Conservation (phyloP, 2,113 vertebrate species). For the Talpa occidentalis region DNA sequence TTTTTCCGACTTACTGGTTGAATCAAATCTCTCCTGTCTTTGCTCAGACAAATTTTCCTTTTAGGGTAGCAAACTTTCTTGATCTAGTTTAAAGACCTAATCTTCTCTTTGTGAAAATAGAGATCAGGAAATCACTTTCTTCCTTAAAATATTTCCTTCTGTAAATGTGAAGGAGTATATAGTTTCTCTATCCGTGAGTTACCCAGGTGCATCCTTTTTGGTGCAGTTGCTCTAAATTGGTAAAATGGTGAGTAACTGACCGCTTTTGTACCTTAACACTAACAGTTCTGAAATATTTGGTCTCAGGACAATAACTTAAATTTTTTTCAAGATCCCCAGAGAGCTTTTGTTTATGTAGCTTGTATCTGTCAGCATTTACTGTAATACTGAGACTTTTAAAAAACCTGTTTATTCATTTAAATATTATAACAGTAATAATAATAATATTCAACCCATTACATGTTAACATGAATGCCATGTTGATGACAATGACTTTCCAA, state of each 20-base stretch:
- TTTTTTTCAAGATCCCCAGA: background rate
- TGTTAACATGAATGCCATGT: slow-evolving; percentile 31
- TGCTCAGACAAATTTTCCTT: slow-evolving; percentile 6
- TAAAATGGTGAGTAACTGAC: background rate
- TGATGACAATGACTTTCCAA: background rate
- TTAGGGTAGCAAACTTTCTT: background rate
- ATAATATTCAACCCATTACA: background rate
- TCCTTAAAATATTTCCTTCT: background rate
- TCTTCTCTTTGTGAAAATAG: slow-evolving; percentile 34
- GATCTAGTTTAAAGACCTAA: background rate
- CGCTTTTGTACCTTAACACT: too few species aligned
- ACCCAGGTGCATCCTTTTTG: background rate
- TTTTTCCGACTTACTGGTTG: background rate
- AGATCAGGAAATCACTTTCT: background rate
- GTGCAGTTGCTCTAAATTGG: too few species aligned
- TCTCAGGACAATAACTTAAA: background rate
- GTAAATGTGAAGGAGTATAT: background rate
- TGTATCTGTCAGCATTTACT: background rate
- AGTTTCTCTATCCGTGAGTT: background rate
- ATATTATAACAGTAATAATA: background rate
- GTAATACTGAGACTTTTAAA: slow-evolving; percentile 10
- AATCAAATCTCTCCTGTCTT: background rate
- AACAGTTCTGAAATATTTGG: background rate
- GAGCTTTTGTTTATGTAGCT: slow-evolving; percentile 16
- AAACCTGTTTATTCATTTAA: slow-evolving; percentile 43